phyloP scores from a whole-genome alignment of 2,113 vertebrate species.

The Pipa parva region DNA sequence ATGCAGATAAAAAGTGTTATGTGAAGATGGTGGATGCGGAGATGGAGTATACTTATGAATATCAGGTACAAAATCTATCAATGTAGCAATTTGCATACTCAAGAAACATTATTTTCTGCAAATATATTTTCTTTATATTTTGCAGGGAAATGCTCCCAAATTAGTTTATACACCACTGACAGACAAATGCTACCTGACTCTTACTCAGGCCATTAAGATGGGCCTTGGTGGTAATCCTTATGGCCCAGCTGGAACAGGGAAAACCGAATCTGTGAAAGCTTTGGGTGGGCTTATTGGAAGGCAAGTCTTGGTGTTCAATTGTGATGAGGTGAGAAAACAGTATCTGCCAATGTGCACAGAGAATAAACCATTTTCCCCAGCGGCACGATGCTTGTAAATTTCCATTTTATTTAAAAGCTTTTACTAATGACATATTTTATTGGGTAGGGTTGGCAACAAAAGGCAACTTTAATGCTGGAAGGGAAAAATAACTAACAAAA shows the following conservation, averaged over 20 bases:
- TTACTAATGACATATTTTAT: no score
- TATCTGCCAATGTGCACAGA: neutral
- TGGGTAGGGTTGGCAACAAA: no score
- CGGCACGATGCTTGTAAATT: no score
- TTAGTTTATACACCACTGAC: slow-evolving; percentile 94
- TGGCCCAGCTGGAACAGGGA: slow-evolving; percentile 93
- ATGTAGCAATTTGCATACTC: neutral
- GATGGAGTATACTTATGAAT: slow-evolving; percentile 92
- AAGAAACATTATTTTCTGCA: neutral
- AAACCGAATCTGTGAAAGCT: slow-evolving; percentile 96
- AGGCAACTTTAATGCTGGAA: no score
- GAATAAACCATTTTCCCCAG: no score
- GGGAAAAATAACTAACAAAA: no score
- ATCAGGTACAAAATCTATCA: slow-evolving; percentile 91
- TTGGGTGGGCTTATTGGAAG: slow-evolving; percentile 89
- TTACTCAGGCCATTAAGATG: slow-evolving; percentile 96
- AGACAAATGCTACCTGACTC: slow-evolving; percentile 94
- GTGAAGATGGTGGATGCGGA: slow-evolving; percentile 92
- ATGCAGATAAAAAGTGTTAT: slow-evolving; percentile 68
- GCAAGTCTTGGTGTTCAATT: slow-evolving; percentile 97
- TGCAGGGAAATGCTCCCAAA: slow-evolving; percentile 88
- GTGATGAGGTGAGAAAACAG: slow-evolving; percentile 81
- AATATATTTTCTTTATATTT: slow-evolving; percentile 34
- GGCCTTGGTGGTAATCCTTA: slow-evolving; percentile 96
- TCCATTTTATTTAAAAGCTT: no score